phyloP scores from a whole-genome alignment of 2,113 vertebrate species.

The Xerus inauris region DNA sequence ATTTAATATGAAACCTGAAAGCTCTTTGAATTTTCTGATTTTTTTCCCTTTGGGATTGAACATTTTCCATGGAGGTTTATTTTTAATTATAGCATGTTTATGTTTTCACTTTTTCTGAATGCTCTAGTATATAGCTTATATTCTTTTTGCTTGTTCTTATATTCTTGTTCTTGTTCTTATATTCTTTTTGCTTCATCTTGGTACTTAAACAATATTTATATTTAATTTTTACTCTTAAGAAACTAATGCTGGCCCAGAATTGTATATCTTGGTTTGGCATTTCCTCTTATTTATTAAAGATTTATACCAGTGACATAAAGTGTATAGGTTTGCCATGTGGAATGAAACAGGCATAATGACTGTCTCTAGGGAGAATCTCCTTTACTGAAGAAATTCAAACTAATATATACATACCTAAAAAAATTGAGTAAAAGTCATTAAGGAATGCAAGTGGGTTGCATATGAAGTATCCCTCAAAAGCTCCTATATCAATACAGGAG shows the following conservation, averaged over 20 bases:
- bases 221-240: neutral
- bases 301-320: too few species aligned
- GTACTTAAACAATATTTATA: neutral
- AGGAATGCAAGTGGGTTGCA: neutral
- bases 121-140: neutral
- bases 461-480: too few species aligned
- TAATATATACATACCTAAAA: neutral
- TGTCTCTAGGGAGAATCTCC: neutral
- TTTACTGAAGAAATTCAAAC: neutral
- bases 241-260: neutral
- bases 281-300: neutral
- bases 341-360: neutral
- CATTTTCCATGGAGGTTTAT: neutral
- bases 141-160: neutral
- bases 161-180: neutral
- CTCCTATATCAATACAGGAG: too few species aligned
- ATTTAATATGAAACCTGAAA: neutral
- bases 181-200: neutral
- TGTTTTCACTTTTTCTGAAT: neutral
- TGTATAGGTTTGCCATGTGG: rapidly evolving
- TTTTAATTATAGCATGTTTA: neutral
- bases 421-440: neutral
- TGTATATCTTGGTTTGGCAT: neutral
- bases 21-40: neutral
- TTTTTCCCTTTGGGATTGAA: neutral